A percentile compares a stretch with the other conserved stretches of the same genome.
Evolutionary conservation across 1,140 invertebrate genomes (phyloP).

Genomic region (Berghia stephanieae): DNA sequence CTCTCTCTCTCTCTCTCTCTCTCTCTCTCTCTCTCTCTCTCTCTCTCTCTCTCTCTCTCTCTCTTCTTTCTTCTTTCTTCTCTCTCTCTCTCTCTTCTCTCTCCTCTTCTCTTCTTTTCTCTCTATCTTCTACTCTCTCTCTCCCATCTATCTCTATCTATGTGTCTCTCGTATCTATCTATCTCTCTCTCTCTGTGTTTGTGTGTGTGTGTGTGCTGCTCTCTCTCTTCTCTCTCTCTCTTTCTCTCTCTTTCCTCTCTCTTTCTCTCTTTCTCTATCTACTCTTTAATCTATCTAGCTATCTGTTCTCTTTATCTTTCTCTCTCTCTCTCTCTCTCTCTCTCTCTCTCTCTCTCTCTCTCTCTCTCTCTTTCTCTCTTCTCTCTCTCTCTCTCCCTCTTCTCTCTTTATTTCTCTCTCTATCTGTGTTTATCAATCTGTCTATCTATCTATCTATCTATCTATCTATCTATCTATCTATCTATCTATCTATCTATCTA

Average conservation of each 20-base stretch:
- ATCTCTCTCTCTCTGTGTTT: neutral
- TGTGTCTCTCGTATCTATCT: neutral
- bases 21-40: neutral
- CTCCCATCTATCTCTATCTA: neutral
- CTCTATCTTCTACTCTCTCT: too few species aligned
- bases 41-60: slow-evolving; percentile 25
- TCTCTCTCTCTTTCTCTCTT: slow-evolving; percentile 25
- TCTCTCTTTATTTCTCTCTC: too few species aligned
- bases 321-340: neutral
- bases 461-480: neutral
- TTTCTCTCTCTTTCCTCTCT: neutral
- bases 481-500: too few species aligned
- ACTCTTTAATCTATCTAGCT: neutral
- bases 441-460: neutral
- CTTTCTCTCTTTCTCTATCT: neutral
- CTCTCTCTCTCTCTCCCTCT: slow-evolving; percentile 5
- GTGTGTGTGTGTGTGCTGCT: slow-evolving; percentile 2
- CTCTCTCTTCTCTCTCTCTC: neutral
- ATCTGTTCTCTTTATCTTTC: neutral
- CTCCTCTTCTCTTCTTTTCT: neutral
- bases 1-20: slow-evolving; percentile 4
- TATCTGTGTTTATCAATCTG: slow-evolving; percentile 10
- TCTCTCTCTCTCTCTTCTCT: neutral
- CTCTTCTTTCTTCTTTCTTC: slow-evolving; percentile 20
- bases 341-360: neutral